A percentile compares a stretch with the other conserved stretches of the same genome.
phyloP scores from a whole-genome alignment of 2,113 vertebrate species.

The Leucopsar rothschildi region DNA sequence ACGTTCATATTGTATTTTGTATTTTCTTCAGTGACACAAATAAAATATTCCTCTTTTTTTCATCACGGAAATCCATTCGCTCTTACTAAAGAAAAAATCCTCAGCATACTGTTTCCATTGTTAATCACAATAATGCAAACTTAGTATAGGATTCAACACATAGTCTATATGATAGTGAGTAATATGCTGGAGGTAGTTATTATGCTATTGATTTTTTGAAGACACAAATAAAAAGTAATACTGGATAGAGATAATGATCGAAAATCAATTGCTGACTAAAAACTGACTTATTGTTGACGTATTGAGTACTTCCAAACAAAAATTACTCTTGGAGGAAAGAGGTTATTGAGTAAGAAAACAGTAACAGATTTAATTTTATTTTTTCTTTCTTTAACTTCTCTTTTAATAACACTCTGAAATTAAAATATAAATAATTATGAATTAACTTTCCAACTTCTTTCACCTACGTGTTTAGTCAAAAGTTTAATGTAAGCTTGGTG shows the following conservation, averaged over 20 bases:
- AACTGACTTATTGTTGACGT: not conserved
- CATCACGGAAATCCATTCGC: not conserved
- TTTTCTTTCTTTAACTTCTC: not conserved
- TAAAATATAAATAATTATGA: not conserved
- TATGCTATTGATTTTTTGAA: slow-evolving; percentile 2
- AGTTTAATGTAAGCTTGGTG: not conserved
- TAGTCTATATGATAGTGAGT: not conserved
- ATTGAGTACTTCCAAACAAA: not conserved
- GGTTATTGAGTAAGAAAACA: not conserved
- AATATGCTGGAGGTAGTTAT: not conserved
- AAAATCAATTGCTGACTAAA: not conserved
- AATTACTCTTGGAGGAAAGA: not conserved
- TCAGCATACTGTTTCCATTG: not conserved
- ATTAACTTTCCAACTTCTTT: not conserved
- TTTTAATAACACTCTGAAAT: not conserved
- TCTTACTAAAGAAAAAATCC: not conserved
- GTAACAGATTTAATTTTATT: not conserved
- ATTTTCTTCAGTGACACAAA: not conserved
- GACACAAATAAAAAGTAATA: not conserved
- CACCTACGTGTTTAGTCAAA: not conserved
- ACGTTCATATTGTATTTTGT: not conserved
- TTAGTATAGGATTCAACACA: not conserved
- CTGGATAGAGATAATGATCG: not conserved
- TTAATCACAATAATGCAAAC: not conserved
- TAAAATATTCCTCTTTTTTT: not conserved